Percentiles rank a stretch among this genome's conserved stretches.
Evolutionary conservation across 2,888 invertebrate genomes (phyloP).

Genomic region (Nycteola revayana): DNA sequence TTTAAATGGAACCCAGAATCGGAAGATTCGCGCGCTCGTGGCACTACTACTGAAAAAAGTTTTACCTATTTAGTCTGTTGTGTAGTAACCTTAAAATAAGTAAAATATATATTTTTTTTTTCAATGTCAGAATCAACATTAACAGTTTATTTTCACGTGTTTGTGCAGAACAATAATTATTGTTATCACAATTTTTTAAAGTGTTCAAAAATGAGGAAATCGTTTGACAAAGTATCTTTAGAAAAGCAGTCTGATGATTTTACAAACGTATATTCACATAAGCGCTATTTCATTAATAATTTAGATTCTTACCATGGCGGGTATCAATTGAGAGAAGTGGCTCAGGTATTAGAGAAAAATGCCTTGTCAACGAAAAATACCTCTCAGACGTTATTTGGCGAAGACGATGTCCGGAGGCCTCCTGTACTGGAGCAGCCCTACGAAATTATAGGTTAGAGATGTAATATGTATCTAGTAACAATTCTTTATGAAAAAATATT

Average conservation of each 20-base stretch:
- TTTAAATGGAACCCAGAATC: too few relatives aligned
- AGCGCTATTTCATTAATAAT: constrained; percentile 83
- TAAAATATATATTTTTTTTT: too few relatives aligned
- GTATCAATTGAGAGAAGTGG: constrained; percentile 62
- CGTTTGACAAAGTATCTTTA: constrained; percentile 40
- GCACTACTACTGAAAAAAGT: too few relatives aligned
- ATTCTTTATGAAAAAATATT: too few relatives aligned
- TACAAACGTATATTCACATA: constrained; percentile 56
- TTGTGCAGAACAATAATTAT: too few relatives aligned
- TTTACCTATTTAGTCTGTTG: too few relatives aligned
- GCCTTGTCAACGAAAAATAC: constrained; percentile 38
- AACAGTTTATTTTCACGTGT: too few relatives aligned
- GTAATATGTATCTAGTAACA: too few relatives aligned
- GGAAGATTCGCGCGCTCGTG: too few relatives aligned
- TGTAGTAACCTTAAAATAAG: too few relatives aligned
- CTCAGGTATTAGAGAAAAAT: constrained; percentile 56
- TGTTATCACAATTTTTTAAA: too few relatives aligned
- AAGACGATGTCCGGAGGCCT: constrained; percentile 46
- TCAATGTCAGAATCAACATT: too few relatives aligned
- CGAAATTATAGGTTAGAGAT: constrained; percentile 73
- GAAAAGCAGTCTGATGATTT: constrained; percentile 40
- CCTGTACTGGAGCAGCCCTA: constrained; percentile 51
- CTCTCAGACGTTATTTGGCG: constrained; percentile 48
- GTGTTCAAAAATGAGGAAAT: constrained; percentile 6
- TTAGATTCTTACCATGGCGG: constrained; percentile 83